Evolutionary conservation across 2,888 invertebrate species (phyloP), one percentile per base, ranked within the genome.

Genomic region (Petrolisthes cinctipes): DNA sequence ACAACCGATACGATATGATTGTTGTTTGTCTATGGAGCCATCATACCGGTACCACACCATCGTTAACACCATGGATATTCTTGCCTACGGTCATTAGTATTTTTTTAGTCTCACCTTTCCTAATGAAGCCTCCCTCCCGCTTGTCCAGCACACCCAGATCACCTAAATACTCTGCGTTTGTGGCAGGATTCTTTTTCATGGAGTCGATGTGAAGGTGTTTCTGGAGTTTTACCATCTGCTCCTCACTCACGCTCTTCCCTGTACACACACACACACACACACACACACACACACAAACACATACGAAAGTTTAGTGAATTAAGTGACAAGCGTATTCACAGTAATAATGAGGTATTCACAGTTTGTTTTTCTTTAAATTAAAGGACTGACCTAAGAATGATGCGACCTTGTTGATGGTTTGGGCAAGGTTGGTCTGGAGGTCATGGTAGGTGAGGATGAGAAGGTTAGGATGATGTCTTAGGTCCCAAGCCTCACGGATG

Each of bases 361-460:
- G 0, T 37, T 37, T 37, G 0, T 37, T 37, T 37, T 37, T 2
- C 2, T 37, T 37, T 37, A 37, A n/a, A 37, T 37, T 37, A 37
- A 37, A 37, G 37, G n/a, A 56, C 75, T 83, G 51, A 88, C 88
- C 91, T 2, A 92, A 80, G 80, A 92, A 92, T 0, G 82, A 51
- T 0, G 91, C 91, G 9, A 92, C 84, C 53, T 90, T 89, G 11
- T 87, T n/a, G n/a, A 92, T 89, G 1, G 89, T 84, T 9, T 71
- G 85, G 51, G 83, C 82, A 11, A 90, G 89, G 51, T 92, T 90
- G 20, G 83, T 89, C 88, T 93, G 93, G 92, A 93, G 91, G 82
- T 93, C 92, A 88, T 93, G 93, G 89, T 92, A 93, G 78, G 92
- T 93, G 37, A 93, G 88, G 81, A 93, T 92, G 4, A 92, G 91